Conservation (phyloP, 1,140 invertebrate species). For the Sycobia sp. region DNA sequence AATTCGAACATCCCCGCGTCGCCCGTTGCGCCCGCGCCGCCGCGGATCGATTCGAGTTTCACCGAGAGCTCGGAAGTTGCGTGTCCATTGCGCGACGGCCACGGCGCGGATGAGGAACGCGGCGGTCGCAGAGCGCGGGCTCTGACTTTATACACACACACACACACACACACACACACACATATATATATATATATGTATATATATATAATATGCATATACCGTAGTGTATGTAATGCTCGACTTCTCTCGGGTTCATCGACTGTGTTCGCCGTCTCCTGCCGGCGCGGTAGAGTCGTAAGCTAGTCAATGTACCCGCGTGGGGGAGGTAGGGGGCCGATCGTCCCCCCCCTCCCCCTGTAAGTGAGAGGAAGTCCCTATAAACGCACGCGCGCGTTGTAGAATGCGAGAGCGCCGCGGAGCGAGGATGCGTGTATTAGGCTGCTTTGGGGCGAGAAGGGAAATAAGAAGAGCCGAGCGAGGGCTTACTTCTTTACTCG, state of each 20-base stretch:
- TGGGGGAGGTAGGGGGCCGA: no score
- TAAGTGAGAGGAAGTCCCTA: no score
- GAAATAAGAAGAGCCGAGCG: background rate
- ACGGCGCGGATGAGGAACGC: no score
- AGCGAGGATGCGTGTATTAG: background rate
- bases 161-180: no score
- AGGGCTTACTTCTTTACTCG: constrained; percentile 23
- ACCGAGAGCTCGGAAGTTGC: constrained; percentile 45
- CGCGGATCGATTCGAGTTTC: constrained; percentile 39
- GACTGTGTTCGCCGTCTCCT: constrained; percentile 43
- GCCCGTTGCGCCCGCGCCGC: no score
- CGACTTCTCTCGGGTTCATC: constrained; percentile 46
- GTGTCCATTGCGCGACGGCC: constrained; percentile 47
- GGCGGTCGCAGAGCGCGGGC: no score
- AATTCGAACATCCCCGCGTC: constrained; percentile 36
- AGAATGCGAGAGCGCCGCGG: background rate
- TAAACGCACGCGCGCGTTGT: no score
- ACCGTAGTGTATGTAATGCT: no score
- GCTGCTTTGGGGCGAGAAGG: constrained; percentile 1
- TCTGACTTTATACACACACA: no score
- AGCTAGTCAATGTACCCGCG: constrained; percentile 28
- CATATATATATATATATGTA: no score
- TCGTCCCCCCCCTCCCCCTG: no score
- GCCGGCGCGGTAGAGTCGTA: constrained; percentile 31
- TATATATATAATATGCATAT: no score